phyloP scores from a whole-genome alignment of 2,113 vertebrate species.

The Pedetes capensis region DNA sequence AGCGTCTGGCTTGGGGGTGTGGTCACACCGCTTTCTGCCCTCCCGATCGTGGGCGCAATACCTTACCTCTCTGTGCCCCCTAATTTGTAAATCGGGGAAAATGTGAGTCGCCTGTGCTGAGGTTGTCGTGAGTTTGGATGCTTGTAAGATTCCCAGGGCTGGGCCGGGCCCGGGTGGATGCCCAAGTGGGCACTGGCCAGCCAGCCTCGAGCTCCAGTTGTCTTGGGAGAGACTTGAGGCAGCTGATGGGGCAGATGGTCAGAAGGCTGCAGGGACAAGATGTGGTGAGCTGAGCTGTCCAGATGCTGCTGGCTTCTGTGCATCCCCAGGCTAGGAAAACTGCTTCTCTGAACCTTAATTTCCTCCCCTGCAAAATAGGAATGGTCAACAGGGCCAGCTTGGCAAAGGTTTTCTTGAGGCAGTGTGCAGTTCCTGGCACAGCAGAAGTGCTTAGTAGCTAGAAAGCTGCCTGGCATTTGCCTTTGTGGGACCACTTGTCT shows the following conservation, averaged over 20 bases:
- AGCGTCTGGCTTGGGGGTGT: too few relatives aligned
- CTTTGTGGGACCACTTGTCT: too few relatives aligned
- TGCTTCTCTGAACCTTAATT: not conserved
- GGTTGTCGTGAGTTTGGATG: too few relatives aligned
- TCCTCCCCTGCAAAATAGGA: not conserved
- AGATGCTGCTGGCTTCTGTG: not conserved
- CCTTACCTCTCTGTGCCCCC: too few relatives aligned
- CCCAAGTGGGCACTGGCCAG: not conserved
- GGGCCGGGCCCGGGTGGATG: too few relatives aligned
- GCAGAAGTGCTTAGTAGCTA: not conserved
- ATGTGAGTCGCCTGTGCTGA: too few relatives aligned
- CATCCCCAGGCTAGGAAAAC: fast-evolving
- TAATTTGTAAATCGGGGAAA: too few relatives aligned
- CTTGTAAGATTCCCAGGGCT: too few relatives aligned
- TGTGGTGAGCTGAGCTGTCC: not conserved
- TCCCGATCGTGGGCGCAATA: too few relatives aligned
- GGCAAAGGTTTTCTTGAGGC: not conserved
- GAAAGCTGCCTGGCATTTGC: too few relatives aligned
- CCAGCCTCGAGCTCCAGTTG: not conserved
- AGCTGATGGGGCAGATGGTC: not conserved
- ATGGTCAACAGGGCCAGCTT: not conserved
- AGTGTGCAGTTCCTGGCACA: not conserved
- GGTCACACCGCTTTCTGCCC: too few relatives aligned
- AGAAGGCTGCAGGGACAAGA: not conserved
- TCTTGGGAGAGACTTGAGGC: not conserved